Percentiles rank a stretch among this genome's conserved stretches.
phyloP scores from a whole-genome alignment of 2,888 invertebrate species.

The Epinotia brunnichana region DNA sequence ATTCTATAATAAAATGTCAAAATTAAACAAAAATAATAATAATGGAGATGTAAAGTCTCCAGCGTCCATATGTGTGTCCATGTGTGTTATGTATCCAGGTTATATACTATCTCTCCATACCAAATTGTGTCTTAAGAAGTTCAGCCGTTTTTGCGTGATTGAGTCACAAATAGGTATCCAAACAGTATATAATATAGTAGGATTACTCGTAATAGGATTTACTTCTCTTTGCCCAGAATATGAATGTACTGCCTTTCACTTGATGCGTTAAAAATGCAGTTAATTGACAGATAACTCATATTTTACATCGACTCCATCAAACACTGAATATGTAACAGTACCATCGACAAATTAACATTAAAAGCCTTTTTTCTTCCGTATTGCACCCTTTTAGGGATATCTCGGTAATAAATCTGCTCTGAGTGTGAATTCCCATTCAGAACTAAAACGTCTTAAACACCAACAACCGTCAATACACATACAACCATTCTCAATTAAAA shows the following conservation, averaged over 20 bases:
- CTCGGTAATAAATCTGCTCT: slow-evolving; percentile 34
- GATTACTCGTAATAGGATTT: no score
- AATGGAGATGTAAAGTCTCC: no score
- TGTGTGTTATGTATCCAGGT: no score
- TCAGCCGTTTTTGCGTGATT: no score
- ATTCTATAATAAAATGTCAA: no score
- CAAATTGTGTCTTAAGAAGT: no score
- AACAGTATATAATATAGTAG: no score
- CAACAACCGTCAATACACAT: neutral
- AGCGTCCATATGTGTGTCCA: no score
- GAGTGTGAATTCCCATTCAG: slow-evolving; percentile 23
- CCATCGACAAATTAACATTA: slow-evolving; percentile 29
- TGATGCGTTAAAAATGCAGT: neutral
- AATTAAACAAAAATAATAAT: no score
- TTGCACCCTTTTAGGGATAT: slow-evolving; percentile 35
- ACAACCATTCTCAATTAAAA: neutral
- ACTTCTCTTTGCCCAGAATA: neutral
- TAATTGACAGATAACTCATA: neutral
- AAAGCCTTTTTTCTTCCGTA: slow-evolving; percentile 40
- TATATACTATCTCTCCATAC: no score
- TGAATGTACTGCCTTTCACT: neutral
- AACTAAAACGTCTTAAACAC: slow-evolving; percentile 17
- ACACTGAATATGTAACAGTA: slow-evolving; percentile 35
- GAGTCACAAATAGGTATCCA: no score
- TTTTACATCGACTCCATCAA: neutral